phyloP scores from a whole-genome alignment of 2,797 vertebrate species.

The Protonibea diacanthus region DNA sequence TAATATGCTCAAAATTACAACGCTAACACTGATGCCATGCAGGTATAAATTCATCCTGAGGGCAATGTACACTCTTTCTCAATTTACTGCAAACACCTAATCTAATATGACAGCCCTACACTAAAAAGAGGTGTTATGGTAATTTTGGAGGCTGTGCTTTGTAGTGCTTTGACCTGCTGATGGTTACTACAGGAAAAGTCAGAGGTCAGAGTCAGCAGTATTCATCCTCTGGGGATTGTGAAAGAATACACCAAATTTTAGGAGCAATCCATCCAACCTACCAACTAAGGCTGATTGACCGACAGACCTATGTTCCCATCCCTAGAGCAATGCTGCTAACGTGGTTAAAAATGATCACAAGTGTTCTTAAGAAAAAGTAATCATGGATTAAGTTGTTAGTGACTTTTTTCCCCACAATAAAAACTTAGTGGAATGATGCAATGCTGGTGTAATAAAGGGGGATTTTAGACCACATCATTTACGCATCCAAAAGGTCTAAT shows the following conservation, averaged over 20 bases:
- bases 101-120: background rate
- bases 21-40: background rate
- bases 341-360: background rate
- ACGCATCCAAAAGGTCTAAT: constrained; percentile 5
- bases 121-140: background rate
- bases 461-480: constrained; percentile 18
- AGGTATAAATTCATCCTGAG: background rate
- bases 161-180: background rate
- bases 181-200: background rate
- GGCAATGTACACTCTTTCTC: no score
- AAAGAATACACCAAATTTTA: background rate
- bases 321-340: background rate
- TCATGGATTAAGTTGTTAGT: background rate
- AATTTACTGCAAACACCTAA: background rate
- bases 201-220: background rate
- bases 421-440: background rate
- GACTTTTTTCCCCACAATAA: background rate
- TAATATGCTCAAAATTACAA: constrained; percentile 3
- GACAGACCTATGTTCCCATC: background rate
- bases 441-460: background rate
- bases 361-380: background rate
- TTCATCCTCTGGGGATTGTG: background rate
- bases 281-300: no score
- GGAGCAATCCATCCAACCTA: background rate
- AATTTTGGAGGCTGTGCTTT: background rate